Percentiles rank a stretch among this genome's conserved stretches.
Conservation (phyloP, 2,113 vertebrate genomes). For the Arvicanthis niloticus region DNA sequence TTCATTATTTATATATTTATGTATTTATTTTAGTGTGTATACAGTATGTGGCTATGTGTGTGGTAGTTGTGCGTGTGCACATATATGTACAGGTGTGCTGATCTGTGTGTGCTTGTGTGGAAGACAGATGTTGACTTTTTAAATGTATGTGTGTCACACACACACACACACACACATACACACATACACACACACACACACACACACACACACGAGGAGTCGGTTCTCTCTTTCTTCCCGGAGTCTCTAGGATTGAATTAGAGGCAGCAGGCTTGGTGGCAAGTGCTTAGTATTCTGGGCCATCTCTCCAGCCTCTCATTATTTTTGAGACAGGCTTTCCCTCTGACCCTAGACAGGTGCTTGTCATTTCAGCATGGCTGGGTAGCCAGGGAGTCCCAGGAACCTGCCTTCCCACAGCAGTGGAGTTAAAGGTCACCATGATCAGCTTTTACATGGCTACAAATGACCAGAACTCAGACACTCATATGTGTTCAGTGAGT, state of each 20-base stretch:
- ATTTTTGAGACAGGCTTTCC: background rate
- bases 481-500: background rate
- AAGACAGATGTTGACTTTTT: background rate
- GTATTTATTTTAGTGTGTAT: background rate
- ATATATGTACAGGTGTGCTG: background rate
- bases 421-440: background rate
- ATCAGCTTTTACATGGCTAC: background rate
- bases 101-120: background rate
- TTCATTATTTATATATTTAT: background rate
- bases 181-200: background rate
- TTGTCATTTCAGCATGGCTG: background rate
- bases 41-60: background rate
- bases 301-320: background rate
- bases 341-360: background rate
- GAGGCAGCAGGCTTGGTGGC: background rate
- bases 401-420: background rate
- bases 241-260: background rate
- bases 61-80: background rate
- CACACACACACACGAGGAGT: background rate
- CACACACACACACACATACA: background rate
- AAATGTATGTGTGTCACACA: background rate
- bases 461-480: background rate
- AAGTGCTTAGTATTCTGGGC: background rate
- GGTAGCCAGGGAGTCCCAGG: background rate
- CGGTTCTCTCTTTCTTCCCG: background rate